A percentile compares a stretch with the other conserved stretches of the same genome.
Evolutionary conservation across 2,797 vertebrate species (phyloP).

Genomic region (Rhinophrynus dorsalis): DNA sequence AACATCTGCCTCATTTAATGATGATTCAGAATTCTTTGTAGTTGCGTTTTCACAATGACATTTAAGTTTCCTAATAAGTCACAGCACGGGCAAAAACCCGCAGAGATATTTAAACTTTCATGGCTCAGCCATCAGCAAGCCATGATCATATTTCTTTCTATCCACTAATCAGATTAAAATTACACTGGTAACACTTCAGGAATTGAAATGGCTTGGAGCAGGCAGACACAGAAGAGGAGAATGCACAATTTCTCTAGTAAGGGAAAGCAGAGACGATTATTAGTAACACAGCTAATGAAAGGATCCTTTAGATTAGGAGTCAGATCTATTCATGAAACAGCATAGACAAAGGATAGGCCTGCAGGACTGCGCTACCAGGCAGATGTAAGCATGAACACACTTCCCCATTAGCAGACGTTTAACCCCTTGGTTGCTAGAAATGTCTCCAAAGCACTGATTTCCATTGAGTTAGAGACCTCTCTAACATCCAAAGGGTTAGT

Average conservation of each 20-base stretch:
- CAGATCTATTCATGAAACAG: background rate
- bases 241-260: background rate
- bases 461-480: too few species aligned
- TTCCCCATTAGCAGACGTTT: background rate
- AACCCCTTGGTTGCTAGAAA: too few species aligned
- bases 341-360: background rate
- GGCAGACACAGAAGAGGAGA: background rate
- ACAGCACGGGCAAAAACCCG: conserved; percentile 15
- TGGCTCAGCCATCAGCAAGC: conserved; percentile 15
- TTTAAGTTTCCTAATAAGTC: conserved; percentile 25
- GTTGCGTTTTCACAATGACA: conserved; percentile 15
- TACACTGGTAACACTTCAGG: conserved; percentile 32
- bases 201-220: conserved; percentile 1
- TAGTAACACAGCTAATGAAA: background rate
- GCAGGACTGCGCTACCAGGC: background rate
- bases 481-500: too few species aligned
- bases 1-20: conserved; percentile 25
- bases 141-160: conserved; percentile 39
- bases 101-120: conserved; percentile 41
- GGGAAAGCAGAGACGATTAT: background rate
- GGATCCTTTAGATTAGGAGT: background rate
- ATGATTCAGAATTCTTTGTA: conserved; percentile 11
- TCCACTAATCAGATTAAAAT: conserved; percentile 49
- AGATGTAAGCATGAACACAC: background rate
- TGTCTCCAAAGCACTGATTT: too few species aligned